Evolutionary conservation across 2,797 vertebrate species (phyloP).

Genomic region (Urocyon cinereoargenteus): DNA sequence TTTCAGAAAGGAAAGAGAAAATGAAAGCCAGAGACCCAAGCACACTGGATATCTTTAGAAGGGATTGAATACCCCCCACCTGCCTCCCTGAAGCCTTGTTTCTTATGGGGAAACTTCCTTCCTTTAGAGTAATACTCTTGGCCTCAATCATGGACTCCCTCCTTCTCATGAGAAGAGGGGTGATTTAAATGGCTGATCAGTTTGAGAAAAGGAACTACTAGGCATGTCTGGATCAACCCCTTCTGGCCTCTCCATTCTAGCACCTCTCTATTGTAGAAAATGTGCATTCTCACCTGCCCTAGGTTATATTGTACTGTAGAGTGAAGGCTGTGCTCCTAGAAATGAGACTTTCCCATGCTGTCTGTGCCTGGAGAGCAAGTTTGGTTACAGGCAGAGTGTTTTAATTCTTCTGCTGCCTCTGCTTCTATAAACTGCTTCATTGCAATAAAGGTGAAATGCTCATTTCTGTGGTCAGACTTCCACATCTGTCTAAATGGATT

Average conservation of each 20-base stretch:
- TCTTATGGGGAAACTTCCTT: neutral
- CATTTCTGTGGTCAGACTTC: neutral
- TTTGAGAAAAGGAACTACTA: neutral
- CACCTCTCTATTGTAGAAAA: neutral
- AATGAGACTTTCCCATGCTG: neutral
- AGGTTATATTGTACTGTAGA: neutral
- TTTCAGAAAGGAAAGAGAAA: neutral
- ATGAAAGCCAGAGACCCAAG: neutral
- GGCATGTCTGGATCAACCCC: neutral
- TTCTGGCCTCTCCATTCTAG: neutral
- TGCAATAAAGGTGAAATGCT: neutral
- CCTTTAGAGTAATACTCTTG: neutral
- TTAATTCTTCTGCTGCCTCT: neutral
- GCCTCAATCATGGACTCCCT: neutral
- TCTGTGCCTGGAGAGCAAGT: neutral
- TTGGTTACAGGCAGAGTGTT: neutral
- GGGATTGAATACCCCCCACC: too few relatives aligned
- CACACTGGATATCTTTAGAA: neutral
- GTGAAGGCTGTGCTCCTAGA: neutral
- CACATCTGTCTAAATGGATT: neutral
- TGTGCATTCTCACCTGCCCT: neutral
- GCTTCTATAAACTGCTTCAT: neutral
- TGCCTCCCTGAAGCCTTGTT: neutral
- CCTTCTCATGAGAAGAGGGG: neutral
- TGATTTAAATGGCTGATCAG: neutral